phyloP scores from a whole-genome alignment of 2,113 vertebrate genomes.

The Burhinus bistriatus region DNA sequence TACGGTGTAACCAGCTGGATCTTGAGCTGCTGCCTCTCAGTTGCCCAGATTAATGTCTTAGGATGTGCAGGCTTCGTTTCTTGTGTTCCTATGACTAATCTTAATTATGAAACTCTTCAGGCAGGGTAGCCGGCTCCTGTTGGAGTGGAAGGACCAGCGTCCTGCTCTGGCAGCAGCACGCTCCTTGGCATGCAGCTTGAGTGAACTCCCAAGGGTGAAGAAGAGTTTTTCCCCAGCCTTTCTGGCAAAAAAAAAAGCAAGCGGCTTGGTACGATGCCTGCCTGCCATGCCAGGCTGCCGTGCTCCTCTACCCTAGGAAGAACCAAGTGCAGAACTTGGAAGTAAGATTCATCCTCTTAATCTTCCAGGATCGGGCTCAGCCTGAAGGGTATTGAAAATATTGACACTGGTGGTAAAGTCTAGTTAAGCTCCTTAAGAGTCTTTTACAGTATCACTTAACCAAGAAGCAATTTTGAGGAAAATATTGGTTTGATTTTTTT shows the following conservation, averaged over 20 bases:
- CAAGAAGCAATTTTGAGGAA: not conserved
- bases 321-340: not conserved
- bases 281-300: not conserved
- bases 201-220: not conserved
- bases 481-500: not conserved
- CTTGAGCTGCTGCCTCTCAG: not conserved
- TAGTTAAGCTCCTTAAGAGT: not conserved
- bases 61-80: not conserved
- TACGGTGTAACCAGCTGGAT: too few species aligned
- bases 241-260: not conserved
- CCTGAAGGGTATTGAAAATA: not conserved
- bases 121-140: not conserved
- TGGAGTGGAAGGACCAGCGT: not conserved
- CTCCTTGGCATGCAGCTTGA: not conserved
- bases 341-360: not conserved
- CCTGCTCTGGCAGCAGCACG: not conserved
- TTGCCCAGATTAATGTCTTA: not conserved
- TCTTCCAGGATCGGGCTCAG: not conserved
- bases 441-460: not conserved
- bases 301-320: not conserved
- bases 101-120: not conserved
- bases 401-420: not conserved
- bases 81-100: not conserved
- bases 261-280: not conserved
- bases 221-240: not conserved